These are phyloP conservation scores for Ormia ochracea DNA, from an alignment of 2,888 invertebrate genomes.

Conservation along the genomic window DNA sequence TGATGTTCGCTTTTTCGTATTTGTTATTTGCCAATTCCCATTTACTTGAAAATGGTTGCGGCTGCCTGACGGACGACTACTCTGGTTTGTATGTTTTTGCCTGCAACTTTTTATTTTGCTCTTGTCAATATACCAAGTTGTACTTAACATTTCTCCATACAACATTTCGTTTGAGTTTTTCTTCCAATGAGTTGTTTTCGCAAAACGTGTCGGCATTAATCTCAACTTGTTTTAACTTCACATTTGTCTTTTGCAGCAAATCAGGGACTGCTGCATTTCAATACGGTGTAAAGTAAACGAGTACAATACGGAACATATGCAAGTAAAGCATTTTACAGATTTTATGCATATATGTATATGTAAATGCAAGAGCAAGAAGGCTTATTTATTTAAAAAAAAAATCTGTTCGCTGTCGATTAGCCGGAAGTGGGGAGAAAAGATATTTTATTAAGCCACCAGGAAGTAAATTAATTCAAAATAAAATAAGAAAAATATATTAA, in stretches of 20 bases:
- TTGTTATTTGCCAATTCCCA: conserved; percentile 24
- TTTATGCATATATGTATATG: no score
- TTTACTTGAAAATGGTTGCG: background rate
- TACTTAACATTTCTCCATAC: conserved; percentile 13
- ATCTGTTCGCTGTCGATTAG: no score
- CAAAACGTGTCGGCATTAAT: background rate
- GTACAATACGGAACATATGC: no score
- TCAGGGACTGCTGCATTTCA: no score
- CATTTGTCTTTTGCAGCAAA: conserved; percentile 1
- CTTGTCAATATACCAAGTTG: conserved; percentile 13
- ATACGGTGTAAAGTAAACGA: no score
- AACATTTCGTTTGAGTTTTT: conserved; percentile 7
- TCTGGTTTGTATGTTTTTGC: background rate
- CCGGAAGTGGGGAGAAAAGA: no score
- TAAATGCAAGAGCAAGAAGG: no score
- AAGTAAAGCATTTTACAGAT: no score
- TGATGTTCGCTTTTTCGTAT: conserved; percentile 8
- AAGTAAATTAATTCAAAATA: no score
- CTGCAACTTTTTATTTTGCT: background rate
- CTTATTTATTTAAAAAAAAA: no score
- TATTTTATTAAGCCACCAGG: no score
- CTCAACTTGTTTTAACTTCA: background rate
- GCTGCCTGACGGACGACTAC: conserved; percentile 1
- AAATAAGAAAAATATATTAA: no score
- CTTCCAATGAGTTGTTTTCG: background rate